phyloP scores from a whole-genome alignment of 2,797 vertebrate species.

The Melanotaenia nigrans region DNA sequence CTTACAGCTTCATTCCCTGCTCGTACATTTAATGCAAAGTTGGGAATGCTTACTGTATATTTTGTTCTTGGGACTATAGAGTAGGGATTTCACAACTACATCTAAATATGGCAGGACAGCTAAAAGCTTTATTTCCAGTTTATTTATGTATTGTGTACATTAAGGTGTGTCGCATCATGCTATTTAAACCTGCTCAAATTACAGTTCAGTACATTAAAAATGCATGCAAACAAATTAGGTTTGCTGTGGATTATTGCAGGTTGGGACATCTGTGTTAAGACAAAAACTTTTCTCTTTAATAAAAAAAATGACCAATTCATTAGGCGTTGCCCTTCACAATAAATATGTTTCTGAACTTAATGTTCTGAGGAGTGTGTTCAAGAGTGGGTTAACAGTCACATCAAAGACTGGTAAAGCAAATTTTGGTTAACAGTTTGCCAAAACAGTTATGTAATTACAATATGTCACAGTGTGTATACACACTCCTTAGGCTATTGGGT shows the following conservation, averaged over 20 bases:
- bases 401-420: slow-evolving; percentile 58
- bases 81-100: slow-evolving; percentile 9
- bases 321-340: slow-evolving; percentile 32
- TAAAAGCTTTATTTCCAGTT: slow-evolving; percentile 12
- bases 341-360: slow-evolving; percentile 34
- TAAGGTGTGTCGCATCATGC: slow-evolving; percentile 14
- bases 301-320: slow-evolving; percentile 31
- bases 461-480: slow-evolving; percentile 63
- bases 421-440: slow-evolving; percentile 65
- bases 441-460: slow-evolving; percentile 76
- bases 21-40: slow-evolving; percentile 66
- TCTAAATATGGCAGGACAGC: slow-evolving; percentile 16
- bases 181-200: slow-evolving; percentile 14
- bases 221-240: slow-evolving; percentile 13
- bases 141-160: slow-evolving; percentile 10
- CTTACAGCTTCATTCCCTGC: slow-evolving; percentile 37
- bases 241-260: slow-evolving; percentile 12
- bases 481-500: slow-evolving; percentile 62
- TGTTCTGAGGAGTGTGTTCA: slow-evolving; percentile 29
- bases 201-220: slow-evolving; percentile 8
- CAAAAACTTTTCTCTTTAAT: slow-evolving; percentile 47
- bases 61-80: slow-evolving; percentile 40
- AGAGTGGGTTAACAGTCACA: slow-evolving; percentile 60
- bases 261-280: slow-evolving; percentile 26
- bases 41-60: slow-evolving; percentile 50